Base-by-base conservation (phyloP, 1,140 invertebrate species). In the Bacillus rossius region DNA sequence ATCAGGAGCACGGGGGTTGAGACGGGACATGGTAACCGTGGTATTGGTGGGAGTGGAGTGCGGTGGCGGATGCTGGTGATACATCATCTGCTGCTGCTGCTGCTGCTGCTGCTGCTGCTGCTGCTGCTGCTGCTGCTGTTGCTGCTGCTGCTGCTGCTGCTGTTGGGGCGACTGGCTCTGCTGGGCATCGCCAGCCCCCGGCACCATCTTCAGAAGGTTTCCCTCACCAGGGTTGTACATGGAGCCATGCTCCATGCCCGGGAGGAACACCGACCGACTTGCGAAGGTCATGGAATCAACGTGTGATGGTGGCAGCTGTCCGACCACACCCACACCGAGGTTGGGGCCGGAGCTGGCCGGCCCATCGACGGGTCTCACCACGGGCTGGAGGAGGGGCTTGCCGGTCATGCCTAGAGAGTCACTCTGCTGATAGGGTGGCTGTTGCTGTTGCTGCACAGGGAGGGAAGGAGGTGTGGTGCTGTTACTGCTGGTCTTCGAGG, bases 1-100 rank as follows among this genome's bases (percentile, higher is more conserved):
- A 73, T 93, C 90, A 2, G 91, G 90, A 17, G 92, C 91, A 66
- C 91, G 84, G 1, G 91, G 91, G 76, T 94, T 94, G 49, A 94
- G 78, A 49, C 89, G 80, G 34, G 89, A 92, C 75, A 84, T 84
- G 62, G 74, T 78, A 60, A 81, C 78, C 49, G 70, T 80, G 52
- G 68, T 79, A 66, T 59, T 71, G 63, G 63, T 73, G 71, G 60
- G 72, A 70, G 49, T 71, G 67, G 55, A 52, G n/a, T 52, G 48
- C 13, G 17, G 14, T 25, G 48, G 17, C 5, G 26, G 40, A 14
- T 38, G 51, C 51, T 53, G 51, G 10, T 41, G 29, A 41, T 5
- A n/a, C 47, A 41, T n/a, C 42, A 49, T 43, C 37, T 64, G 57
- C 20, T 43, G 25, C 58, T 42, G 29, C 41, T 20, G 25, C 17